Conservation (phyloP, 2,113 vertebrate genomes). For the Rostratula benghalensis region DNA sequence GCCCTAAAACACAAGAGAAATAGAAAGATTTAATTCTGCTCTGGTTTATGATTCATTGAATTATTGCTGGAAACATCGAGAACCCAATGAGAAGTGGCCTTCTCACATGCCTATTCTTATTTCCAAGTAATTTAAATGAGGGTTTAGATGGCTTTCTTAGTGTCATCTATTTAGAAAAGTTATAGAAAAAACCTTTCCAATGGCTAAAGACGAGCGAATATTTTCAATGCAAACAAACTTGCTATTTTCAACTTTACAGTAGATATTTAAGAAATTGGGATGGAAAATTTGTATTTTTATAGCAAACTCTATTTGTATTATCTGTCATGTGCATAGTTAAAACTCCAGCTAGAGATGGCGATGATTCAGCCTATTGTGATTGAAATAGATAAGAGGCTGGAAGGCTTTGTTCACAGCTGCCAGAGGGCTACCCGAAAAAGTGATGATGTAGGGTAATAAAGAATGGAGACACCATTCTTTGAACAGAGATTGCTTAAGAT, state of each 20-base stretch:
- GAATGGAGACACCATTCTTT: not conserved
- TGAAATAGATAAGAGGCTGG: not conserved
- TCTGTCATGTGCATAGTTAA: not conserved
- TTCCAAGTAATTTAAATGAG: not conserved
- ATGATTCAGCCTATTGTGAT: not conserved
- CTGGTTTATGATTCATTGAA: not conserved
- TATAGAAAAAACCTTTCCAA: not conserved
- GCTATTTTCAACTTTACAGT: not conserved
- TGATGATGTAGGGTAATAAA: not conserved
- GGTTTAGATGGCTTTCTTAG: not conserved
- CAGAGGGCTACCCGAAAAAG: not conserved
- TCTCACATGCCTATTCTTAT: not conserved
- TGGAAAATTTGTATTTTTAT: not conserved
- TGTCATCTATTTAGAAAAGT: not conserved
- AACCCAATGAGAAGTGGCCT: not conserved
- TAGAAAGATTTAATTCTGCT: not conserved
- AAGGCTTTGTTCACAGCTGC: not conserved
- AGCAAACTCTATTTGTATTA: not conserved
- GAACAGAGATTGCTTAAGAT: not conserved
- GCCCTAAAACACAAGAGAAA: not conserved
- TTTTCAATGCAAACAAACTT: not conserved
- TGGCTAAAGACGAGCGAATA: not conserved
- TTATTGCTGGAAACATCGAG: not conserved
- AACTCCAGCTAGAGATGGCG: not conserved
- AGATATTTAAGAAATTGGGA: not conserved